Base-by-base conservation (phyloP, 2,888 invertebrate genomes). In the Deilephila elpenor region DNA sequence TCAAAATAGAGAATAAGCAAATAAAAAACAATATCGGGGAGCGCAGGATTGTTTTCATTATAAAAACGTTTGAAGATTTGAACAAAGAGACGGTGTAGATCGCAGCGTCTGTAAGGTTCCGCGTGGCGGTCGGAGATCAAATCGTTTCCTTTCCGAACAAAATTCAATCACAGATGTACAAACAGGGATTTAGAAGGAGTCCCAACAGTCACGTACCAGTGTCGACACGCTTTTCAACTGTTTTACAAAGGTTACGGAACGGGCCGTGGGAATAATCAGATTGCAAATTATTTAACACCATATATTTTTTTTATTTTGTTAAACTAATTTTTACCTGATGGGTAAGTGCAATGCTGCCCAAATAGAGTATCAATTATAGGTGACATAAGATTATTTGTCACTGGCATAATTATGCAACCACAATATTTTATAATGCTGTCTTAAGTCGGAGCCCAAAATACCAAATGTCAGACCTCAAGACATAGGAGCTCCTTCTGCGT, bases 141-240 rank as follows among this genome's bases (percentile, higher is more conserved):
- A 25, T 67, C 44, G 64, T 44, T 51, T 51, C 51, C 67, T 34
- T n/a, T 62, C 67, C 20, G 44, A 25, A 44, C 67, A 67, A 67
- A 67, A 67, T 67, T 67, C 67, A 67, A 67, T 67, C 67, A 62
- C 34, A 64, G 44, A 20, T 37, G 20, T 44, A 64, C 64, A 51
- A 67, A 67, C 67, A 67, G 51, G 67, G 67, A 67, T 67, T 67
- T 67, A 67, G 67, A 67, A 25, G 25, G 67, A n/a, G 67, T 19
- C 67, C 44, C 64, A 64, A 51, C 67, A 67, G 67, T 44, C 67
- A 67, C 67, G 67, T 51, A 51, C 67, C 34, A 20, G n/a, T 62
- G 34, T 44, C 51, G 25, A 44, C 25, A 44, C 25, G 44, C 44
- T 20, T 67, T 51, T 51, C 44, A 67, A 67, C 44, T 67, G 67